These are phyloP conservation scores for Atherinosoma microstoma DNA, from an alignment of 2,797 vertebrate genomes.

Conservation along the genomic window DNA sequence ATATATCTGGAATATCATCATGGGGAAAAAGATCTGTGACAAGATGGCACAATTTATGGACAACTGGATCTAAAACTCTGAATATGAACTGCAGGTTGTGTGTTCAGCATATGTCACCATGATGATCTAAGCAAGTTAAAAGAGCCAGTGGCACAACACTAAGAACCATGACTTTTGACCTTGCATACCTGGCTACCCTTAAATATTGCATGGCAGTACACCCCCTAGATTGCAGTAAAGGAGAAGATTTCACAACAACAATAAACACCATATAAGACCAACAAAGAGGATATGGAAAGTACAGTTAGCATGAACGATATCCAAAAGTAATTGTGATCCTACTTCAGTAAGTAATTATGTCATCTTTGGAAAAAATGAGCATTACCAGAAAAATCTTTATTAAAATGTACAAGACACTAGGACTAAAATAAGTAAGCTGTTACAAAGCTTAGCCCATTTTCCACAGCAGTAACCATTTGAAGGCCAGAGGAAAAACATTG, in stretches of 20 bases:
- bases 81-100: background rate
- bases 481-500: background rate
- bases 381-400: background rate
- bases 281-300: background rate
- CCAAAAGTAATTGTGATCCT: background rate
- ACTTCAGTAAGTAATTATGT: background rate
- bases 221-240: background rate
- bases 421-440: background rate
- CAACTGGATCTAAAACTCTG: background rate
- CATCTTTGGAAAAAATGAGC: background rate
- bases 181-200: background rate
- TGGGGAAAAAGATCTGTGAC: background rate
- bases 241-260: background rate
- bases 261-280: background rate
- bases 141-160: background rate
- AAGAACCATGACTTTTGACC: background rate
- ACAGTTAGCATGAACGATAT: background rate
- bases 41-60: background rate
- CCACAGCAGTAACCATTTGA: background rate
- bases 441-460: background rate
- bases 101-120: background rate
- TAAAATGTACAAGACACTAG: background rate
- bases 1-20: too few relatives aligned
- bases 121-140: background rate
- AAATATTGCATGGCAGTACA: background rate